phyloP scores from a whole-genome alignment of 2,888 invertebrate genomes.

The Xanthia togata region DNA sequence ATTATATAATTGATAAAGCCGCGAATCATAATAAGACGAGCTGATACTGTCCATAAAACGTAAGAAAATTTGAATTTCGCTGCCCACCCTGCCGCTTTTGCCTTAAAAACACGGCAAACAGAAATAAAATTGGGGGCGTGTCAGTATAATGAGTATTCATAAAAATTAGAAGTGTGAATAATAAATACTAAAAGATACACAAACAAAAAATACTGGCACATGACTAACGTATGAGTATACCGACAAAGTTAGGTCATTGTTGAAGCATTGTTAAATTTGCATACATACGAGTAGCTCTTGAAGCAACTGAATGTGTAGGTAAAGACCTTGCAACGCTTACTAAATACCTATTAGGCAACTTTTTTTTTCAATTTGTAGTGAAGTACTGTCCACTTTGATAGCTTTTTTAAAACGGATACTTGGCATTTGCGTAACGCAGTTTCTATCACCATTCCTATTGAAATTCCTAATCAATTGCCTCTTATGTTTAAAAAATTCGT shows the following conservation, averaged over 20 bases:
- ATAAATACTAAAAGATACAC: not conserved
- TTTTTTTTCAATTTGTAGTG: not conserved
- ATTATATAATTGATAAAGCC: no score
- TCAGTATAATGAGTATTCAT: conserved; percentile 1
- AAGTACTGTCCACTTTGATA: no score
- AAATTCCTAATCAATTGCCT: no score
- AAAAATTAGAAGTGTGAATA: conserved; percentile 6
- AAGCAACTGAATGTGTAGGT: conserved; percentile 4
- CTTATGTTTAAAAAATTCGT: no score
- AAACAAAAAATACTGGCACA: not conserved
- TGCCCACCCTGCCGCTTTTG: no score
- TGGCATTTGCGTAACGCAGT: no score
- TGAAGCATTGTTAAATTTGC: not conserved
- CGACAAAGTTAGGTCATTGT: conserved; percentile 11
- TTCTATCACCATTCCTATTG: no score
- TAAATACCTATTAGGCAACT: not conserved
- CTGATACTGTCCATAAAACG: no score
- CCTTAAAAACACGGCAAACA: not conserved
- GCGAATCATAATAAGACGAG: no score
- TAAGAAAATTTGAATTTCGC: no score
- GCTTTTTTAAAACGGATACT: no score
- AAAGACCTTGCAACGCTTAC: not conserved
- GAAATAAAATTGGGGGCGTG: not conserved
- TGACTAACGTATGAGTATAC: conserved; percentile 7
- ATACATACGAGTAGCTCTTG: not conserved